A percentile compares a stretch with the other conserved stretches of the same genome.
phyloP scores from a whole-genome alignment of 1,140 invertebrate genomes.

The Nebria ingens region DNA sequence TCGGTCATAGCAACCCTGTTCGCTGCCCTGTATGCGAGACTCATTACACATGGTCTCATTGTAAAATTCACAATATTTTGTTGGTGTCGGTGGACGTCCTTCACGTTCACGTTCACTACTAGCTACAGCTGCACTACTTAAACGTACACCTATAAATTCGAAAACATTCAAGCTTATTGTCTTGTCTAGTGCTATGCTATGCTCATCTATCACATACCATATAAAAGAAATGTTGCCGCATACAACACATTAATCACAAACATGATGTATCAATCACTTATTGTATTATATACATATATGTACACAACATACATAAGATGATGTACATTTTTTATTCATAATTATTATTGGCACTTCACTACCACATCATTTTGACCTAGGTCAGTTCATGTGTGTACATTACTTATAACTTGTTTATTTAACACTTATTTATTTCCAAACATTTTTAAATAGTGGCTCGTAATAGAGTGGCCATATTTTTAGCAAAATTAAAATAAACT shows the following conservation, averaged over 20 bases:
- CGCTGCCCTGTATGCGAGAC: slow-evolving; percentile 23
- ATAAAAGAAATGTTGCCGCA: neutral
- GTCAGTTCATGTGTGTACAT: neutral
- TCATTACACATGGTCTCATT: slow-evolving; percentile 46
- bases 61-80: slow-evolving; percentile 46
- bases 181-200: neutral
- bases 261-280: no score
- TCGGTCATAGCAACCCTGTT: slow-evolving; percentile 39
- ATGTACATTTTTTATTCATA: neutral
- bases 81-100: neutral
- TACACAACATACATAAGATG: neutral
- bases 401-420: no score
- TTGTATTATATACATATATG: neutral
- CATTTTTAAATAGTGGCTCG: no score
- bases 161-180: neutral
- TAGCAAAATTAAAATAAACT: no score
- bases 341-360: neutral
- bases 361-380: neutral
- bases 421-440: no score
- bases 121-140: neutral
- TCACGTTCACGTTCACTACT: neutral
- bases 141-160: neutral
- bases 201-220: neutral
- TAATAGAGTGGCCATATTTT: no score
- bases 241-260: neutral